Evolutionary conservation across 2,797 vertebrate genomes (phyloP).

Genomic region (Merluccius polli): DNA sequence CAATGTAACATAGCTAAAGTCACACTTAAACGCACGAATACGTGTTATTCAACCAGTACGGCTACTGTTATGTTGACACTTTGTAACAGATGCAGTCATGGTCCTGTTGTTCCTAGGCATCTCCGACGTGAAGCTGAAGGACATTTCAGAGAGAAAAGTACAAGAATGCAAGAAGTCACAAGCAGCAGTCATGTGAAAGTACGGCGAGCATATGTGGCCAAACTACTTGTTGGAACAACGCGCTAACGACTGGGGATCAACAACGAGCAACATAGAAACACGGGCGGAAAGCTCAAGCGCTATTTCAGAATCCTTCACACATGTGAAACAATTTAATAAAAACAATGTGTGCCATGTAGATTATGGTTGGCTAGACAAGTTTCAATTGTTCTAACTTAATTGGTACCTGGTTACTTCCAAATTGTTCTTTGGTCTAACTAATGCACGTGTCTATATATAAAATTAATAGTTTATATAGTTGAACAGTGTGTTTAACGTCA

Average conservation of each 20-base stretch:
- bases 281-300: no score
- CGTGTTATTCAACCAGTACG: neutral
- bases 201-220: constrained; percentile 57
- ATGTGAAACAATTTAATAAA: no score
- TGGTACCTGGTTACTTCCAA: no score
- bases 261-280: neutral
- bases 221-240: neutral
- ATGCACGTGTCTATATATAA: no score
- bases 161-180: constrained; percentile 72
- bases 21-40: neutral
- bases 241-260: neutral
- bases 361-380: no score
- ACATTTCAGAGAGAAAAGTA: constrained; percentile 3
- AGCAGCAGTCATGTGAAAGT: constrained; percentile 74
- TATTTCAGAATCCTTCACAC: no score
- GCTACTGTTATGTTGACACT: neutral
- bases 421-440: no score
- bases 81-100: neutral
- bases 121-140: neutral
- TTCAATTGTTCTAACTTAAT: no score
- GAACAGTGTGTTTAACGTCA: no score
- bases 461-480: no score
- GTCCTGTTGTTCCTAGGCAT: neutral
- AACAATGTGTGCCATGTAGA: no score
- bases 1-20: neutral